phyloP scores from a whole-genome alignment of 2,888 invertebrate genomes.

The Deroplatys truncata region DNA sequence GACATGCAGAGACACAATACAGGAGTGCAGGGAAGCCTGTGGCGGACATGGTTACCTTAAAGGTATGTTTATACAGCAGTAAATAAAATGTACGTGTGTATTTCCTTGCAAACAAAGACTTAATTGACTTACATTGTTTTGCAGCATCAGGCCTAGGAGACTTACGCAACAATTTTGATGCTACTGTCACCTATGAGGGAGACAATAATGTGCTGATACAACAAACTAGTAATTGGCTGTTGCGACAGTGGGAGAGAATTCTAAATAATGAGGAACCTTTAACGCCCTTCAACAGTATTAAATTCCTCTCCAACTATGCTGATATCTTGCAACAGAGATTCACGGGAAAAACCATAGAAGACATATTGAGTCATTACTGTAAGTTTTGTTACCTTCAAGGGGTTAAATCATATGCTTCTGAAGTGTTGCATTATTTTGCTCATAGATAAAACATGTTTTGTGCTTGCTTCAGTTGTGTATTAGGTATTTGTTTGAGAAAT shows the following conservation, averaged over 20 bases:
- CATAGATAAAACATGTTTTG: too few relatives aligned
- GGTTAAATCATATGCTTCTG: not conserved
- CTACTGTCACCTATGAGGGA: slow-evolving; percentile 88
- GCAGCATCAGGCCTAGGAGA: slow-evolving; percentile 78
- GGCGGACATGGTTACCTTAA: slow-evolving; percentile 83
- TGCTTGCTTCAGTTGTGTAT: too few relatives aligned
- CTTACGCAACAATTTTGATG: slow-evolving; percentile 81
- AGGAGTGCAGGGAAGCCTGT: slow-evolving; percentile 81
- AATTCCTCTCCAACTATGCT: slow-evolving; percentile 42
- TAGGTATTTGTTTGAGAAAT: too few relatives aligned
- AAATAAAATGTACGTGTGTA: not conserved
- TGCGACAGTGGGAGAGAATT: slow-evolving; percentile 37
- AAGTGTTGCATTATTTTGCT: too few relatives aligned
- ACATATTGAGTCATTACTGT: slow-evolving; percentile 32
- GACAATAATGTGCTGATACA: slow-evolving; percentile 90
- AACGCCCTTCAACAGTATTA: slow-evolving; percentile 44
- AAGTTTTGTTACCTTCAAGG: not conserved
- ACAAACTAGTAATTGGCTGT: slow-evolving; percentile 84
- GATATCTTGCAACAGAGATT: slow-evolving; percentile 38
- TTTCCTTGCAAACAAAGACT: not conserved
- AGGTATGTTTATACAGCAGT: slow-evolving; percentile 42
- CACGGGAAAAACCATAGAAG: slow-evolving; percentile 29
- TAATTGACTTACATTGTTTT: not conserved
- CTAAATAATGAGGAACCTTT: slow-evolving; percentile 23
- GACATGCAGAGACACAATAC: slow-evolving; percentile 69